Conservation (phyloP, 2,888 invertebrate genomes). For the Gari tellinella region DNA sequence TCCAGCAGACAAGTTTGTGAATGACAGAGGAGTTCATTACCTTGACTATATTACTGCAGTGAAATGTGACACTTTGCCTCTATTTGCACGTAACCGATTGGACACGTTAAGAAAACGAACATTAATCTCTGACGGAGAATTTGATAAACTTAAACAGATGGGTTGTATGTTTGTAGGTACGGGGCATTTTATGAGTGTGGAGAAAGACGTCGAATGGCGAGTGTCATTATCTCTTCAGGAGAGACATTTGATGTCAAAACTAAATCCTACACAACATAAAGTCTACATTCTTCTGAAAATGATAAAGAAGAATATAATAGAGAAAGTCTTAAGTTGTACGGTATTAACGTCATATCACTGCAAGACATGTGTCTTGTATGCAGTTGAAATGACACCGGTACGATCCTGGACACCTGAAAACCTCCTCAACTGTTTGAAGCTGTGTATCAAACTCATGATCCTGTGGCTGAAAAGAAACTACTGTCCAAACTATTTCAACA, state of each 20-base stretch:
- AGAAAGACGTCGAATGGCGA: conserved; percentile 18
- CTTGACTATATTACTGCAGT: not conserved
- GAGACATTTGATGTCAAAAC: conserved; percentile 22
- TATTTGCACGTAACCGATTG: not conserved
- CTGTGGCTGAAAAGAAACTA: not conserved
- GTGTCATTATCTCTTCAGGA: conserved; percentile 20
- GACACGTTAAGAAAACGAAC: not conserved
- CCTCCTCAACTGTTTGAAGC: not conserved
- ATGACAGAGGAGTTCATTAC: too few relatives aligned
- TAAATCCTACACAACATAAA: conserved; percentile 20
- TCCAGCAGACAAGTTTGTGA: not conserved
- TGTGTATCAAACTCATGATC: not conserved
- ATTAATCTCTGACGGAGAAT: not conserved
- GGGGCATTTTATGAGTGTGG: not conserved
- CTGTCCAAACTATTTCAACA: conserved; percentile 17
- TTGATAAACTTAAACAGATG: not conserved
- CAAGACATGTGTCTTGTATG: conserved; percentile 7
- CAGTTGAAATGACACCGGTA: not conserved
- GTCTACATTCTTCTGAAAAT: conserved; percentile 29
- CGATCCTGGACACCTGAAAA: conserved; percentile 5
- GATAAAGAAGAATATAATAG: conserved; percentile 15
- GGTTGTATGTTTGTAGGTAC: conserved; percentile 9
- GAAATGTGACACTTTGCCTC: not conserved
- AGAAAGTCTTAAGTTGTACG: not conserved
- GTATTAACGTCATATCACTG: conserved; percentile 8